These are phyloP conservation scores for Periplaneta americana DNA, from an alignment of 1,140 invertebrate species.

Conservation along the genomic window DNA sequence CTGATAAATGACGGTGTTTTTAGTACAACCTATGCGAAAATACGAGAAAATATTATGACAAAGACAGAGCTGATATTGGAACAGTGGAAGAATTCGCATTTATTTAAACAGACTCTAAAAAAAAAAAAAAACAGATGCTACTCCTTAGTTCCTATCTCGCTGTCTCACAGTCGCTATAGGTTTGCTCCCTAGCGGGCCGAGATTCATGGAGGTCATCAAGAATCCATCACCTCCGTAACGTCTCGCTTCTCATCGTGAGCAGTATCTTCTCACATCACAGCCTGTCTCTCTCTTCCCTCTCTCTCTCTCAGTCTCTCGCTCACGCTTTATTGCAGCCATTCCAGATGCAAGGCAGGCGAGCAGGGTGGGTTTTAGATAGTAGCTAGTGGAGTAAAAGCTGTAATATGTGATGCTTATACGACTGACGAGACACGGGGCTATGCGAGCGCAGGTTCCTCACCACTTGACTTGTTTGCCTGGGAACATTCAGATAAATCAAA, in stretches of 20 bases:
- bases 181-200: neutral
- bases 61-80: neutral
- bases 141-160: neutral
- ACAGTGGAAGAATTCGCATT: neutral
- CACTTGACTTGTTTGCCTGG: neutral
- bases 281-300: too few species aligned
- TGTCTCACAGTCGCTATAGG: neutral
- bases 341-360: too few species aligned
- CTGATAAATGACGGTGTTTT: too few species aligned
- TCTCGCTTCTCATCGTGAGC: neutral
- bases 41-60: neutral
- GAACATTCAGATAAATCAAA: neutral
- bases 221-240: neutral
- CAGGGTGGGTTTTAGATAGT: neutral
- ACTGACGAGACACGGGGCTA: neutral
- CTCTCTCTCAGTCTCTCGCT: neutral
- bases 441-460: neutral
- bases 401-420: neutral
- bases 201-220: neutral
- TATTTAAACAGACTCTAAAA: neutral
- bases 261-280: neutral
- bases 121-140: neutral
- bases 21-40: too few species aligned
- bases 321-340: neutral
- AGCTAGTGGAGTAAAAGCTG: neutral